Percentiles rank a stretch among this genome's conserved stretches.
phyloP scores from a whole-genome alignment of 2,888 invertebrate genomes.

The Idaea straminata region DNA sequence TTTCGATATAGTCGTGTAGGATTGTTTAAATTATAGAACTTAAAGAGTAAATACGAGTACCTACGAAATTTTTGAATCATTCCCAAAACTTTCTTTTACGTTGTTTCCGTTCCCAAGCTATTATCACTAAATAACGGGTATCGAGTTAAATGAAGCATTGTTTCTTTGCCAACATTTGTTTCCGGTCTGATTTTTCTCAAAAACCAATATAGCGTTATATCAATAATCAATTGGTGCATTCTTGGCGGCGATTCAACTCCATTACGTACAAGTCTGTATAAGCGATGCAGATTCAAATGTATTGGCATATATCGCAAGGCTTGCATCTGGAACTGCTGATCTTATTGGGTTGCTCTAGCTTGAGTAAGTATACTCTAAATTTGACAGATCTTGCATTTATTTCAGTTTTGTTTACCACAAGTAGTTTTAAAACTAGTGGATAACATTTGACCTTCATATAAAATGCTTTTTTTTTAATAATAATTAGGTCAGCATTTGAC shows the following conservation, averaged over 20 bases:
- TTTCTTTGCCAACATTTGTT: conserved; percentile 43
- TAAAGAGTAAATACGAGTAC: neutral
- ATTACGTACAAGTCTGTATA: conserved; percentile 56
- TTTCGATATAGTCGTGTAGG: too few species aligned
- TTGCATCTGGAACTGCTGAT: conserved; percentile 45
- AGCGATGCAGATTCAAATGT: conserved; percentile 63
- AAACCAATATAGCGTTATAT: conserved; percentile 73
- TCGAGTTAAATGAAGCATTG: conserved; percentile 28
- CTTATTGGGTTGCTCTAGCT: neutral
- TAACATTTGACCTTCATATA: too few species aligned
- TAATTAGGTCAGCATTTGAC: too few species aligned
- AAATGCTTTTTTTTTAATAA: too few species aligned
- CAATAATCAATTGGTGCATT: conserved; percentile 79
- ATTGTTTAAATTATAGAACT: too few species aligned
- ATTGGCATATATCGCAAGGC: conserved; percentile 51
- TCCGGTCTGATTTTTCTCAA: conserved; percentile 56
- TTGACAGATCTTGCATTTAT: neutral
- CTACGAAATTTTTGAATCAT: neutral
- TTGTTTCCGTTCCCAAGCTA: conserved; percentile 12
- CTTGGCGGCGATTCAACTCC: conserved; percentile 76
- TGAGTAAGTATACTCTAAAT: neutral
- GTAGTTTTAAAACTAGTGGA: too few species aligned
- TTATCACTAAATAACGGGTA: conserved; percentile 33
- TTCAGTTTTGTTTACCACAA: too few species aligned
- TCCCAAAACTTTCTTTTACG: neutral